Base-by-base conservation (phyloP, 2,797 vertebrate species). In the Urocyon cinereoargenteus region DNA sequence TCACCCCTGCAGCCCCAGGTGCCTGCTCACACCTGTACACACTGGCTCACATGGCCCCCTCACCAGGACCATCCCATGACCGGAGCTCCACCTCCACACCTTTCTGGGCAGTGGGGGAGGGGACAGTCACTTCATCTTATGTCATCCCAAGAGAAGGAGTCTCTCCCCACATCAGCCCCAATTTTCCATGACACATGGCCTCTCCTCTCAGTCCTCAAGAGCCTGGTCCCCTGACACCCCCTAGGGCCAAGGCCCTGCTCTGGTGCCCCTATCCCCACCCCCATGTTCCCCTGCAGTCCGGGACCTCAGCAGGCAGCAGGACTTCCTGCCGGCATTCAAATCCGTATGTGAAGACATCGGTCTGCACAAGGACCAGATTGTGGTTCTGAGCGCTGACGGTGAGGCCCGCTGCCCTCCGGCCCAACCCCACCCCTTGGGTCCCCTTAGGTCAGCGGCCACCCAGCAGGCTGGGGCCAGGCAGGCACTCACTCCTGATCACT, bases 401-500 rank as follows among this genome's bases (percentile, higher is more conserved):
- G 11, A 19, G 78, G 8, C 15, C 22, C 8, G 0, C 5, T 0
- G 11, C 85, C 18, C 57, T 62, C 59, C 40, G 40, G 40, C 40
- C 40, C 40, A 45, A 6, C 40, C 40, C 15, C 1, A 0, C 24
- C 40, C 7, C n/a, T 10, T 2, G 5, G 88, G 19, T 6, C 62
- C 73, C 49, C 88, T 7, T 5, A 0, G 55, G 10, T 34, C 16
- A 2, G 22, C 0, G 5, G 49, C 49, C 4, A 0, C 24, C 49
- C 7, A 3, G 24, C 1, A 1, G 3, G 34, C 78, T 2, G 18
- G 62, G 62, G 2, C 34, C 1, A 13, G 55, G 34, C 55, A 0
- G 28, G 31, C 19, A 72, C 40, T 72, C n/a, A 91, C 18, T 34
- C 14, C 21, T 1, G 45, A 11, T 28, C 13, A 2, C 22, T 70